phyloP scores from a whole-genome alignment of 2,113 vertebrate genomes.

The Cyphomyrus plagiostoma region DNA sequence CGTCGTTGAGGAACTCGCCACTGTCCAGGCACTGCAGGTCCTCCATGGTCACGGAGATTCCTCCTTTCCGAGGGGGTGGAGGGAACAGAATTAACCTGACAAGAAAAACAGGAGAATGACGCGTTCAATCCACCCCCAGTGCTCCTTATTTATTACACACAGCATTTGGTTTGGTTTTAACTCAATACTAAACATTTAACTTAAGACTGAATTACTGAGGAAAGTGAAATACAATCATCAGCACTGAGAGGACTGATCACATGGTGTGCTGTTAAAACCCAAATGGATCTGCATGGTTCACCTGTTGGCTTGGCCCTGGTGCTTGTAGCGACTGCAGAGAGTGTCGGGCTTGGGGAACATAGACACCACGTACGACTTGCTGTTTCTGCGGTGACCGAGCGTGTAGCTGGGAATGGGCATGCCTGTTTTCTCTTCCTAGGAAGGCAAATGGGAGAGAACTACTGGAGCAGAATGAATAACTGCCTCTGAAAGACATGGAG shows the following conservation, averaged over 20 bases:
- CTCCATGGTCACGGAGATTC: constrained; percentile 81
- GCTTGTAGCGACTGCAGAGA: constrained; percentile 58
- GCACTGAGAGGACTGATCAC: neutral
- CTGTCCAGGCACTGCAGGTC: constrained; percentile 79
- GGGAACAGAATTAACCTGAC: constrained; percentile 84
- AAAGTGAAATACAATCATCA: neutral
- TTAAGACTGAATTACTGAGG: neutral
- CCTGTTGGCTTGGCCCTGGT: constrained; percentile 55
- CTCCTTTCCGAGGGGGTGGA: constrained; percentile 78
- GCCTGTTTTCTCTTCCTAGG: neutral
- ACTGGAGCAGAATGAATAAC: neutral
- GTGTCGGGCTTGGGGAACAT: constrained; percentile 52
- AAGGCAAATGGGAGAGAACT: neutral
- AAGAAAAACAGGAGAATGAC: neutral
- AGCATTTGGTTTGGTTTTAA: neutral
- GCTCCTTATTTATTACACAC: neutral
- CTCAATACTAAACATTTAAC: neutral
- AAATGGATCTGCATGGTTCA: constrained; percentile 36
- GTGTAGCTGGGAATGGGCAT: constrained; percentile 53
- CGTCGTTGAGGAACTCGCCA: constrained; percentile 91
- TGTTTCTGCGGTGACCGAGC: constrained; percentile 54
- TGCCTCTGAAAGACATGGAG: neutral
- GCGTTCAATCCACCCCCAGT: neutral
- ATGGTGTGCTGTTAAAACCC: neutral
- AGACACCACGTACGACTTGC: constrained; percentile 57